phyloP scores from a whole-genome alignment of 2,888 invertebrate species.

The Hydrotaea diabolus region DNA sequence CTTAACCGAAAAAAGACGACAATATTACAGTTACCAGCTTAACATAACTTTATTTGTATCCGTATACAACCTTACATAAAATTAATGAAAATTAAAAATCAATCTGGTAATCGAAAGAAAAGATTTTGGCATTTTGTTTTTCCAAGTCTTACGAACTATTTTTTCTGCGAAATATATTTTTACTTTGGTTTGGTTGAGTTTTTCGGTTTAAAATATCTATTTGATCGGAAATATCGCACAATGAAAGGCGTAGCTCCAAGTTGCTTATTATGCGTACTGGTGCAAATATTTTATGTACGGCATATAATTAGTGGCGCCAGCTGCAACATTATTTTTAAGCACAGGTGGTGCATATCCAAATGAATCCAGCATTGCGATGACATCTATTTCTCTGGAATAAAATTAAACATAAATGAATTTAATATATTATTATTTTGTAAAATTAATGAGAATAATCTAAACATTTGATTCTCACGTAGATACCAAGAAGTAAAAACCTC shows the following conservation, averaged over 20 bases:
- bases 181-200: slow-evolving; percentile 44
- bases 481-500: slow-evolving; percentile 89
- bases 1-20: no score
- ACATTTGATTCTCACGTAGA: slow-evolving; percentile 85
- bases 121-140: no score
- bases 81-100: no score
- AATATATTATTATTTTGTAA: no score
- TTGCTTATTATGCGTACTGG: slow-evolving; percentile 91
- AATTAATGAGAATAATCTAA: not conserved
- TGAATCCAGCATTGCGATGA: slow-evolving; percentile 84
- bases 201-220: slow-evolving; percentile 85
- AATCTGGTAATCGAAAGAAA: no score
- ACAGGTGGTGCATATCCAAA: slow-evolving; percentile 83
- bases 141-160: no score
- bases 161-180: no score
- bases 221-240: slow-evolving; percentile 88
- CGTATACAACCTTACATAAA: no score
- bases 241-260: slow-evolving; percentile 91
- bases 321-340: slow-evolving; percentile 81
- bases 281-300: slow-evolving; percentile 95
- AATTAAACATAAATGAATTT: no score
- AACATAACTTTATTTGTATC: no score
- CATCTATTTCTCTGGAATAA: slow-evolving; percentile 91
- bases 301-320: slow-evolving; percentile 93
- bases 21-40: no score